Evolutionary conservation across 2,888 invertebrate genomes (phyloP).

Genomic region (Arge pagana): DNA sequence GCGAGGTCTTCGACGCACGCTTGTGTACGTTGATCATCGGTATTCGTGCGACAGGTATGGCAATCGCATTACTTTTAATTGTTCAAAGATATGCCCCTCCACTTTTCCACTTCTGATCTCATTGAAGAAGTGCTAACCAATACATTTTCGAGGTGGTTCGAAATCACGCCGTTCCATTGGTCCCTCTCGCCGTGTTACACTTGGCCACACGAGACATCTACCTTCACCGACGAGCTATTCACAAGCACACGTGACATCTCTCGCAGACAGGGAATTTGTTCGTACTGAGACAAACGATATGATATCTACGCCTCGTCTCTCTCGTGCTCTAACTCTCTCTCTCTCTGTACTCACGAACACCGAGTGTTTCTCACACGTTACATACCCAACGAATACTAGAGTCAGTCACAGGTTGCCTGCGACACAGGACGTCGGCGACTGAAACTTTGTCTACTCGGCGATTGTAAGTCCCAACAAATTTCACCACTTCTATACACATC

Average conservation of each 20-base stretch:
- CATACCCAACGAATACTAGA: slow-evolving; percentile 14
- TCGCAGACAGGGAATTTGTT: too few species aligned
- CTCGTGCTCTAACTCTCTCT: too few species aligned
- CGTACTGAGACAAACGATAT: too few species aligned
- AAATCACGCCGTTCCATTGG: slow-evolving; percentile 7
- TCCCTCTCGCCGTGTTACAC: neutral
- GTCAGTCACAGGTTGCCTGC: slow-evolving; percentile 10
- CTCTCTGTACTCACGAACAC: neutral
- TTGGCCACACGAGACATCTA: too few species aligned
- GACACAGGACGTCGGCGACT: slow-evolving; percentile 1
- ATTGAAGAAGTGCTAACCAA: slow-evolving; percentile 6
- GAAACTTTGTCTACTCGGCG: neutral
- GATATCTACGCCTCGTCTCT: too few species aligned
- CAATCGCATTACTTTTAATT: slow-evolving; percentile 28
- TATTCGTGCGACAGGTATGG: too few species aligned
- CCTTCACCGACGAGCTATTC: too few species aligned
- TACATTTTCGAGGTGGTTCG: slow-evolving; percentile 8
- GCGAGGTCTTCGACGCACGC: too few species aligned
- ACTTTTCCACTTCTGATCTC: slow-evolving; percentile 12
- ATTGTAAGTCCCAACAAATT: slow-evolving; percentile 11
- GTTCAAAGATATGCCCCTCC: slow-evolving; percentile 38
- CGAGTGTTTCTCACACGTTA: too few species aligned
- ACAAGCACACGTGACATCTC: too few species aligned
- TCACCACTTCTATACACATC: too few species aligned
- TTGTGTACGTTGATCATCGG: too few species aligned